Base-by-base conservation (phyloP, 2,888 invertebrate species). In the Gasteruption jaculator region DNA sequence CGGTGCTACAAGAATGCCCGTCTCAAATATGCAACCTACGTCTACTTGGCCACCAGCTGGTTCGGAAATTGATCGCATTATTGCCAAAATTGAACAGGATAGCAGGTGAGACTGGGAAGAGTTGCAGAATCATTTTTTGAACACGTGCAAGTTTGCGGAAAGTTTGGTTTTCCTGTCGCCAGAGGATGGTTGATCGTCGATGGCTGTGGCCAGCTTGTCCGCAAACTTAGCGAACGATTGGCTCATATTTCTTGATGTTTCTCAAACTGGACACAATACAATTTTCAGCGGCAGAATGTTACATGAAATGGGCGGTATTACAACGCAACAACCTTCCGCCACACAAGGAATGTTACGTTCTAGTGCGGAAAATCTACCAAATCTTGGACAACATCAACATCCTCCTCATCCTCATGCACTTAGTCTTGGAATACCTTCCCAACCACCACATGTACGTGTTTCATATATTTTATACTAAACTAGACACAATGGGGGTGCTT, bases 31-130 rank as follows among this genome's bases (percentile, higher is more conserved):
- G 37, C 41, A 57, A 58, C 66, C 68, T 63, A 77, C 63, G 47
- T 60, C 65, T 45, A 74, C 76, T 60, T 76, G 76, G 67, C 68
- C 71, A 31, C 65, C 70, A 8, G 65, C 72, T 56, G 82, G 81
- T 50, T 81, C 84, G 27, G 91, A 92, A 75, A 91, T 92, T 69
- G 91, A 92, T 73, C 81, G 90, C 65, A 90, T 93, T 71, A 91
- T 93, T 88, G 91, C 91, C 56, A 92, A 92, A 77, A 90, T 93
- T 63, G 91, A 92, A 73, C 92, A 91, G 67, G 79, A 79, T 45
- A 67, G 57, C 39, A 52, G 45, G 56, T 55, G n/a, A n/a, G n/a
- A 37, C 6, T 11, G 6, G 29, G 12, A 6, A 8, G 6, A 11
- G 12, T 29, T 24, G 7, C 10, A 24, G 10, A 24, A 8, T 24